Evolutionary conservation across 2,797 vertebrate species (phyloP).

Genomic region (Acanthopagrus latus): DNA sequence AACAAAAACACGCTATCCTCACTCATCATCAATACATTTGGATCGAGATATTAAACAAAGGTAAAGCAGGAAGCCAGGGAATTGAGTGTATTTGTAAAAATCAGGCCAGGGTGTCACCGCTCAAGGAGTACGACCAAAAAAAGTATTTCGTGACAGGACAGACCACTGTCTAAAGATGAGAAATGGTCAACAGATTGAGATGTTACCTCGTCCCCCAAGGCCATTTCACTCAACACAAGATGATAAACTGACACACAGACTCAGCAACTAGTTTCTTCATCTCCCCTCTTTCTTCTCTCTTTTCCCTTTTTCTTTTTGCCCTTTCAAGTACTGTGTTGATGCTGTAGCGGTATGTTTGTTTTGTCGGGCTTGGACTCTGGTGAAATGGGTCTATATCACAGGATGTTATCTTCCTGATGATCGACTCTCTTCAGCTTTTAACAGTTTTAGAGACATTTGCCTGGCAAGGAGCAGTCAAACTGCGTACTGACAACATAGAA

Average conservation of each 20-base stretch:
- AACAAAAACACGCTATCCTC: background rate
- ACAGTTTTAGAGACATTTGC: constrained; percentile 31
- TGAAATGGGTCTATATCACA: constrained; percentile 43
- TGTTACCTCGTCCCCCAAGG: constrained; percentile 58
- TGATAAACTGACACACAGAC: constrained; percentile 67
- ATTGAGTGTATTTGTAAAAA: constrained; percentile 1
- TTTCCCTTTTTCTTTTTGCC: constrained; percentile 36
- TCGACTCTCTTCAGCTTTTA: constrained; percentile 15
- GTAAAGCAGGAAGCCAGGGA: background rate
- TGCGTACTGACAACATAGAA: constrained; percentile 40
- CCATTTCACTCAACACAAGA: constrained; percentile 42
- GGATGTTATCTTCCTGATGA: constrained; percentile 17
- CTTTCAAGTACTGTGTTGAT: constrained; percentile 50
- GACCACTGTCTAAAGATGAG: constrained; percentile 28
- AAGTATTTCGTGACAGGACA: background rate
- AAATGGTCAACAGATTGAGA: constrained; percentile 46
- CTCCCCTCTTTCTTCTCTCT: constrained; percentile 49
- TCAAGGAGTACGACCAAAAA: constrained; percentile 22
- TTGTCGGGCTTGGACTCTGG: constrained; percentile 34
- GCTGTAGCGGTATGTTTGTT: constrained; percentile 41
- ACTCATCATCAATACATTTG: background rate
- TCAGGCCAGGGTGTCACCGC: constrained; percentile 6
- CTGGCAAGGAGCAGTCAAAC: constrained; percentile 22
- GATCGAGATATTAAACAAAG: constrained; percentile 16
- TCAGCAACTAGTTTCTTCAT: constrained; percentile 58